Percentiles rank a stretch among this genome's conserved stretches.
Conservation (phyloP, 2,113 vertebrate species). For the Neogobius melanostomus region DNA sequence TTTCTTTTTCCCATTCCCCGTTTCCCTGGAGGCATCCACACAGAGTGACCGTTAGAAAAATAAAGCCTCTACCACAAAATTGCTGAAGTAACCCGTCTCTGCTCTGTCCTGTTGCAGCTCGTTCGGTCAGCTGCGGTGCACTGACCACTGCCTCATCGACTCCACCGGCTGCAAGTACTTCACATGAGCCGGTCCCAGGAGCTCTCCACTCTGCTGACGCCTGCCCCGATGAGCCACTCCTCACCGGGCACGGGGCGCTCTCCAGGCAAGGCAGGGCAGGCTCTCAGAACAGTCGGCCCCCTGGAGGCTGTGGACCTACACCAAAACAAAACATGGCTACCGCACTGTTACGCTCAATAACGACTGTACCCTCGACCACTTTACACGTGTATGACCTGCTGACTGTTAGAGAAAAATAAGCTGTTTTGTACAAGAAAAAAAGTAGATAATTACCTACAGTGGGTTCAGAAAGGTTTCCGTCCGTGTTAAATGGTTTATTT, state of each 20-base stretch:
- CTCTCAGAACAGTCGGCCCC: slow-evolving; percentile 17
- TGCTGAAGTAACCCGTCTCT: no score
- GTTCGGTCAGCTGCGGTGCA: slow-evolving; percentile 88
- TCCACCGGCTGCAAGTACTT: slow-evolving; percentile 96
- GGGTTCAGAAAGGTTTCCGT: no score
- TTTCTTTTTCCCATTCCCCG: no score
- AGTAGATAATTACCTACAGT: neutral
- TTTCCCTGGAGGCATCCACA: no score
- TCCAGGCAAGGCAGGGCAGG: no score
- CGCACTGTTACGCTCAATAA: slow-evolving; percentile 61
- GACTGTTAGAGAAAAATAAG: slow-evolving; percentile 69
- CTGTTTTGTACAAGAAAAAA: slow-evolving; percentile 53
- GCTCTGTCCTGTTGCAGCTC: slow-evolving; percentile 73
- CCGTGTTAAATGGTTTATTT: no score
- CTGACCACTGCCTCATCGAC: slow-evolving; percentile 89
- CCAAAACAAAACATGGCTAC: slow-evolving; percentile 40
- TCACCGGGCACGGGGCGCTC: neutral
- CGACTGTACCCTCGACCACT: slow-evolving; percentile 41
- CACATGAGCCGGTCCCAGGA: slow-evolving; percentile 76
- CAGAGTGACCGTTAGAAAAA: no score
- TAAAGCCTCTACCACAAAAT: no score
- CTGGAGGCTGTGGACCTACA: slow-evolving; percentile 34
- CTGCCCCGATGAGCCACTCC: no score
- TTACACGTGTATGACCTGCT: slow-evolving; percentile 53
- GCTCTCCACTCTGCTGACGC: no score